Evolutionary conservation across 2,113 vertebrate species (phyloP).

Genomic region (Aptenodytes forsteri): DNA sequence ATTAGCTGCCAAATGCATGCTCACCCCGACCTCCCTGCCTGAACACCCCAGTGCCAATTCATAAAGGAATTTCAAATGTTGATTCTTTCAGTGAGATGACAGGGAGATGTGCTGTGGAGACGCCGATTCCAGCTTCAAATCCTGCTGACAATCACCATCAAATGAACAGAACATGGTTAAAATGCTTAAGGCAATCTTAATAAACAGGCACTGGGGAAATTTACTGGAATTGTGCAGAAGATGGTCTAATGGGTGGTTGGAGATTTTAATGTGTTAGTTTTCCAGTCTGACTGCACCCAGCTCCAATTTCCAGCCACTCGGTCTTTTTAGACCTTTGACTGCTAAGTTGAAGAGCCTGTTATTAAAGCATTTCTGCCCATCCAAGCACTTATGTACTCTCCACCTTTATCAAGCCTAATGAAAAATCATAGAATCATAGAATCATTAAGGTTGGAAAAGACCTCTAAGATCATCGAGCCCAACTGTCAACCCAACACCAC

Average conservation of each 20-base stretch:
- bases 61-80: not conserved
- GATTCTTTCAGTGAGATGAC: not conserved
- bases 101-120: not conserved
- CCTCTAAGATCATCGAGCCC: no score
- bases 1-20: not conserved
- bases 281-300: not conserved
- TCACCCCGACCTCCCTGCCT: not conserved
- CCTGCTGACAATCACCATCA: not conserved
- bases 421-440: no score
- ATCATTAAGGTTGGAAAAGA: no score
- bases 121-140: not conserved
- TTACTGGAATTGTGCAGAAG: not conserved
- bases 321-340: not conserved
- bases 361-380: not conserved
- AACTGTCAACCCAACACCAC: no score
- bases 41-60: not conserved
- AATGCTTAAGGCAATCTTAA: not conserved
- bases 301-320: not conserved
- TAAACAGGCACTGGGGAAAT: not conserved
- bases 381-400: not conserved
- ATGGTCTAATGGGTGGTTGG: not conserved
- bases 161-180: not conserved
- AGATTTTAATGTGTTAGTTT: not conserved
- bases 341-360: not conserved
- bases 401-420: not conserved